Evolutionary conservation across 2,797 vertebrate species (phyloP).

Genomic region (Coluber constrictor): DNA sequence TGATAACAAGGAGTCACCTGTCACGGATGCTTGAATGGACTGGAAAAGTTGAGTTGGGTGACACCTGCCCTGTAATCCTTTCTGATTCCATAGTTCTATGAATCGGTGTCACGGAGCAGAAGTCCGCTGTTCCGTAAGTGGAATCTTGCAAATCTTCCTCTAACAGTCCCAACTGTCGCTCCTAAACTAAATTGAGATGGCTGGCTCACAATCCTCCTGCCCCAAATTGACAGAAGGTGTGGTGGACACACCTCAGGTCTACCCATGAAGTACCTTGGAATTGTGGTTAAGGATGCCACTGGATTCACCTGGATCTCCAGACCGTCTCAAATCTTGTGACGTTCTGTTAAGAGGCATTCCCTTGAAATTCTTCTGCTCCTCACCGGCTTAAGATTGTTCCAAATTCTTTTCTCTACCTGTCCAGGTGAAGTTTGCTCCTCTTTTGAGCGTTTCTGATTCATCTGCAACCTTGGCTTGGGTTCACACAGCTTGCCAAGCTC

Average conservation of each 20-base stretch:
- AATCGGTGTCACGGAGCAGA: background rate
- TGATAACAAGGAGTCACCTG: background rate
- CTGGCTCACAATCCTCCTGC: background rate
- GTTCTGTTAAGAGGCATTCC: background rate
- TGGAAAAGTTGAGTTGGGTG: background rate
- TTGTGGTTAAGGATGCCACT: background rate
- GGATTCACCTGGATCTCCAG: background rate
- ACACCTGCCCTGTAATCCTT: background rate
- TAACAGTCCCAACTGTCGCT: background rate
- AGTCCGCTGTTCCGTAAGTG: background rate
- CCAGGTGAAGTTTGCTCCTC: background rate
- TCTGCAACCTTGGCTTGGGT: background rate
- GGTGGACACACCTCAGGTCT: background rate
- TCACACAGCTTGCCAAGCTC: background rate
- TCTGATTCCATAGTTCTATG: background rate
- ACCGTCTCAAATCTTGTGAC: fast-evolving
- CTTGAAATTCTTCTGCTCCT: no score
- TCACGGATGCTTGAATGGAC: background rate
- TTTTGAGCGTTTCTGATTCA: background rate
- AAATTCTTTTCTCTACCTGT: background rate
- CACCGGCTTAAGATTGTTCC: fast-evolving
- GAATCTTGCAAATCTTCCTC: background rate
- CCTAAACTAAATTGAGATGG: no score
- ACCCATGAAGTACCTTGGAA: background rate
- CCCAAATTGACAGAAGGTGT: background rate